A percentile compares a stretch with the other conserved stretches of the same genome.
Evolutionary conservation across 2,113 vertebrate genomes (phyloP).

Genomic region (Otolemur garnettii): DNA sequence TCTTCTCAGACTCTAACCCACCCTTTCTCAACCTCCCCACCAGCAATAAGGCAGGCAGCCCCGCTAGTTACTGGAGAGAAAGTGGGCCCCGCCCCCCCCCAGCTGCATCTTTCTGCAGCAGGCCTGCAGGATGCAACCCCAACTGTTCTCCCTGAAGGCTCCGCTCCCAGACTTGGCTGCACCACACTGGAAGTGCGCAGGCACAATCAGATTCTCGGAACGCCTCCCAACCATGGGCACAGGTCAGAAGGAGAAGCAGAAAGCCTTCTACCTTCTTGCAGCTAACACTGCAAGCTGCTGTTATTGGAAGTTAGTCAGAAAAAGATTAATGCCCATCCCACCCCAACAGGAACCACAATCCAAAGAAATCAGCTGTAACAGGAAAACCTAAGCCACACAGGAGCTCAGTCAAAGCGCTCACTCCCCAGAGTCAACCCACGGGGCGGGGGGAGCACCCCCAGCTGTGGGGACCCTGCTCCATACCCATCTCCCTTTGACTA

Average conservation of each 20-base stretch:
- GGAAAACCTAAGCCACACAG: background rate
- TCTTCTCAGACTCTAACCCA: background rate
- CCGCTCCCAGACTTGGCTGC: background rate
- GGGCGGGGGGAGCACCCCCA: background rate
- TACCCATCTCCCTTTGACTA: background rate
- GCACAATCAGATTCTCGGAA: too few species aligned
- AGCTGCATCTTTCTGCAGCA: background rate
- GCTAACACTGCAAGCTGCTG: background rate
- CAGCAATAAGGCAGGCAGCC: background rate
- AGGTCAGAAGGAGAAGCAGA: background rate
- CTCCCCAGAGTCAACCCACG: background rate
- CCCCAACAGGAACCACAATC: background rate
- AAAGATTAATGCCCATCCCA: background rate
- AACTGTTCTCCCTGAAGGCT: too few species aligned
- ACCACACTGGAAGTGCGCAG: background rate
- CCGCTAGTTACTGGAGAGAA: background rate
- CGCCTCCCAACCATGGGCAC: background rate
- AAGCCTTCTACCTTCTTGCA: too few species aligned
- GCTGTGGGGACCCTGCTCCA: too few species aligned
- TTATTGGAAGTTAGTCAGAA: background rate
- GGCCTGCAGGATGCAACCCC: background rate
- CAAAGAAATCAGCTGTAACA: background rate
- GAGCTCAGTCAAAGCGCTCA: background rate
- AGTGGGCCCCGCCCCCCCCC: accelerated
- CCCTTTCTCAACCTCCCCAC: background rate